Base-by-base conservation (phyloP, 2,888 invertebrate genomes). In the Rutpela maculata region DNA sequence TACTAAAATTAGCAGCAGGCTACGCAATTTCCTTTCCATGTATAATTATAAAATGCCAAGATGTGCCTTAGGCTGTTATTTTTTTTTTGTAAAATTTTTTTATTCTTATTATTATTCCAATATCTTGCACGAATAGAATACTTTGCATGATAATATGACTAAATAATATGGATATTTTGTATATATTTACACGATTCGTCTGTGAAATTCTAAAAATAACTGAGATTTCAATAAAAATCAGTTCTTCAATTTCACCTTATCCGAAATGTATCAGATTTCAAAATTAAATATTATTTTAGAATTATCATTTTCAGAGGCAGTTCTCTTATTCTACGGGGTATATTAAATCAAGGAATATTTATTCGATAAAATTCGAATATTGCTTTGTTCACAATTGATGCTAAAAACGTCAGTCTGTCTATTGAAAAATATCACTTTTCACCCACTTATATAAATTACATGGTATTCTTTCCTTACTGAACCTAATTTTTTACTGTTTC, bases 1-100 rank as follows among this genome's bases (percentile, higher is more conserved):
- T 12, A n/a, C 50, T 50, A 50, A 50, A 50, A 50, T 50, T 50
- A 50, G 50, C 50, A 50, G 50, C 12, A 50, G 50, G 50, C n/a
- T 50, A 50, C 50, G 50, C 15, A 50, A 50, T 50, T 50, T 5
- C n/a, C n/a, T 12, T n/a, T 50, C n/a, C 1, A n/a, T 50, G n/a
- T 50, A 35, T 35, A 50, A 43, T 26, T 43, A 43, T 43, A 43
- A 43, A 2, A 15, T 7, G n/a, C n/a, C 6, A 38, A 38, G 9
- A n/a, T 50, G 0, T 50, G 5, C 50, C 4, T 50, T 50, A 43
- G 43, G 11, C 43, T 12, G 12, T 43, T 43, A 43, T 2, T 12
- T 43, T 43, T 43, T 43, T 43, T 12, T 35, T 5, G 7, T 35
- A 35, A n/a, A 35, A 35, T 35, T 6, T 3, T 35, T 3, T 26